Conservation (phyloP, 1,140 invertebrate species). For the Brachionus sp. region DNA sequence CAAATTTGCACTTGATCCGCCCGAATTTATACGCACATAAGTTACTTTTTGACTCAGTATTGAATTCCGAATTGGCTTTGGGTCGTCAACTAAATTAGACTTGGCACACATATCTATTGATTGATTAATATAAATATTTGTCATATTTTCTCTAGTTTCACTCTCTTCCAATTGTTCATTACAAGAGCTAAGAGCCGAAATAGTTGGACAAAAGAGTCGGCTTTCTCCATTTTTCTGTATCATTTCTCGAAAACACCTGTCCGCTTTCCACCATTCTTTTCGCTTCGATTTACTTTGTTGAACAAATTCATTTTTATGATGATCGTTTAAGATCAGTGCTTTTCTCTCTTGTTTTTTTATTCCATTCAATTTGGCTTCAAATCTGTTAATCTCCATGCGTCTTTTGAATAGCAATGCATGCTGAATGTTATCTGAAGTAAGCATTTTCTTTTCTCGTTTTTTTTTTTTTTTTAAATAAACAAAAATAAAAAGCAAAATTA, state of each 20-base stretch:
- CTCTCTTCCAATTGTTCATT: not conserved
- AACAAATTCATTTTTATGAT: not conserved
- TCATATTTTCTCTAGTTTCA: not conserved
- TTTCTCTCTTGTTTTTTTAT: slow-evolving; percentile 23
- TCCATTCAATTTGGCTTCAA: not conserved
- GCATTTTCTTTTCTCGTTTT: not conserved
- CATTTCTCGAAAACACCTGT: slow-evolving; percentile 8
- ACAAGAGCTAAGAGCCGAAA: not conserved
- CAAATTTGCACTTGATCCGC: not conserved
- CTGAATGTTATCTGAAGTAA: not conserved
- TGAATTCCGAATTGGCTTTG: too few relatives aligned
- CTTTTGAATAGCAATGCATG: not conserved
- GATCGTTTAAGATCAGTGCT: not conserved
- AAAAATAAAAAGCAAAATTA: not conserved
- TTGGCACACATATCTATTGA: not conserved
- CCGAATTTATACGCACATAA: not conserved
- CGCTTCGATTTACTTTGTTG: not conserved
- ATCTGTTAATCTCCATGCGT: not conserved
- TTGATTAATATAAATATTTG: not conserved
- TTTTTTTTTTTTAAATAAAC: not conserved
- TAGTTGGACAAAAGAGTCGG: not conserved
- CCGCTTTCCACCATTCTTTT: slow-evolving; percentile 25
- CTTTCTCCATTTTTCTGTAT: not conserved
- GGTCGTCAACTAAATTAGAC: not conserved
- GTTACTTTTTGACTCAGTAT: not conserved